Evolutionary conservation across 2,888 invertebrate genomes (phyloP).

Genomic region (Tetranychus piercei): DNA sequence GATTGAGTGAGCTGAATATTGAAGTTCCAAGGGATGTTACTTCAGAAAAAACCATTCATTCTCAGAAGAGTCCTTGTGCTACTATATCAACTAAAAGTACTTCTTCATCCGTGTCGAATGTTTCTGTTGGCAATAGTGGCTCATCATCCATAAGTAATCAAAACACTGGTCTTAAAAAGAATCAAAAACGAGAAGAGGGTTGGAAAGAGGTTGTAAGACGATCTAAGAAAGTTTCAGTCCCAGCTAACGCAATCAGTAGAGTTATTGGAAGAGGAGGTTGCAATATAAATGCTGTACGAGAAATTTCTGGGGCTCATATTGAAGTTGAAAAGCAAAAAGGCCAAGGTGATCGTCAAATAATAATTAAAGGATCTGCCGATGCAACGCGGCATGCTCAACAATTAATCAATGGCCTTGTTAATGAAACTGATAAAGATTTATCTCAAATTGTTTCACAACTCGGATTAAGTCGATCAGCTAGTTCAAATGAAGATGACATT

Average conservation of each 20-base stretch:
- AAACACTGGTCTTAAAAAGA: background rate
- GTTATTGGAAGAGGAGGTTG: constrained; percentile 92
- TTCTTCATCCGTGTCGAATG: background rate
- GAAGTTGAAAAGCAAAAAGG: constrained; percentile 90
- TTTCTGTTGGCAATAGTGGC: background rate
- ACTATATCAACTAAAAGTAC: background rate
- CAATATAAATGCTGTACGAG: constrained; percentile 93
- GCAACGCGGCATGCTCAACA: constrained; percentile 78
- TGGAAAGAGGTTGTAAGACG: constrained; percentile 84
- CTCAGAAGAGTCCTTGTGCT: constrained; percentile 2
- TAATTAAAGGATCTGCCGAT: constrained; percentile 78
- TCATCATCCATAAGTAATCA: background rate
- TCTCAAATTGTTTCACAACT: constrained; percentile 56
- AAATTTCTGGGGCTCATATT: constrained; percentile 89
- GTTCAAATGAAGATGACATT: constrained; percentile 11
- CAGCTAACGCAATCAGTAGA: constrained; percentile 79
- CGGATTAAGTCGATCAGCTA: constrained; percentile 33
- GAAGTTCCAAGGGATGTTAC: constrained; percentile 8
- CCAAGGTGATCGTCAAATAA: constrained; percentile 79
- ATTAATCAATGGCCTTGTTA: constrained; percentile 73
- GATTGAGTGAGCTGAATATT: constrained; percentile 12
- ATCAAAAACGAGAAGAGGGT: constrained; percentile 36
- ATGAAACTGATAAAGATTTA: constrained; percentile 84
- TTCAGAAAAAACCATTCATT: background rate
- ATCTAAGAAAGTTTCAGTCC: constrained; percentile 75